A percentile compares a stretch with the other conserved stretches of the same genome.
phyloP scores from a whole-genome alignment of 1,140 invertebrate species.

The Ceratina australensis region DNA sequence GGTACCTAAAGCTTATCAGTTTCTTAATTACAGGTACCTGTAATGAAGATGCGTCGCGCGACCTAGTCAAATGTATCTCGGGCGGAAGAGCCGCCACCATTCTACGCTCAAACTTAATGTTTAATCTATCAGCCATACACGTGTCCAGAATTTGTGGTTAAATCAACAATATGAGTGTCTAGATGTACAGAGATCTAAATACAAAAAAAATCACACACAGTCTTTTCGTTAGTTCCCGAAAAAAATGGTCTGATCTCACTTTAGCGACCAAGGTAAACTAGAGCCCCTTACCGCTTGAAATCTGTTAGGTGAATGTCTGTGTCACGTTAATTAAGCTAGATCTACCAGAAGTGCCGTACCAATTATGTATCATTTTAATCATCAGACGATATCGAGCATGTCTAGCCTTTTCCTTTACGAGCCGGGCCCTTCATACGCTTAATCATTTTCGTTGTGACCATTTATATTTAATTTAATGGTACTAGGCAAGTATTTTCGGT shows the following conservation, averaged over 20 bases:
- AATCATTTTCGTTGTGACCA: no score
- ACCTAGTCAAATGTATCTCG: slow-evolving; percentile 64
- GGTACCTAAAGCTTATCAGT: slow-evolving; percentile 54
- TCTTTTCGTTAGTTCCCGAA: slow-evolving; percentile 57
- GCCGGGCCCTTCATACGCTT: no score
- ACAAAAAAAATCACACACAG: slow-evolving; percentile 4
- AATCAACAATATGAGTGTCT: slow-evolving; percentile 61
- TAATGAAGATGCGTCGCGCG: slow-evolving; percentile 72
- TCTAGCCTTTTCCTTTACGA: no score
- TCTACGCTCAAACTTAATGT: slow-evolving; percentile 63
- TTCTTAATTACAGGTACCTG: slow-evolving; percentile 75
- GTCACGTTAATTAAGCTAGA: slow-evolving; percentile 52
- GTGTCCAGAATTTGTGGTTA: slow-evolving; percentile 70
- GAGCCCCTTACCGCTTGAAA: slow-evolving; percentile 56
- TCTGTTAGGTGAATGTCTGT: slow-evolving; percentile 65
- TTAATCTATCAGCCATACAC: slow-evolving; percentile 66
- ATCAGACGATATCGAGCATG: no score
- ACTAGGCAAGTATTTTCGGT: neutral
- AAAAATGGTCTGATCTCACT: slow-evolving; percentile 61
- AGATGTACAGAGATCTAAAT: slow-evolving; percentile 57
- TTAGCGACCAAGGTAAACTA: slow-evolving; percentile 71
- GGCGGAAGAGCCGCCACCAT: slow-evolving; percentile 58
- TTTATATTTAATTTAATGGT: no score
- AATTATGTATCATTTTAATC: slow-evolving; percentile 4
- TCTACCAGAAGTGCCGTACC: slow-evolving; percentile 37